These are phyloP conservation scores for Aphodius sticticus DNA, from an alignment of 2,888 invertebrate genomes.

Conservation along the genomic window DNA sequence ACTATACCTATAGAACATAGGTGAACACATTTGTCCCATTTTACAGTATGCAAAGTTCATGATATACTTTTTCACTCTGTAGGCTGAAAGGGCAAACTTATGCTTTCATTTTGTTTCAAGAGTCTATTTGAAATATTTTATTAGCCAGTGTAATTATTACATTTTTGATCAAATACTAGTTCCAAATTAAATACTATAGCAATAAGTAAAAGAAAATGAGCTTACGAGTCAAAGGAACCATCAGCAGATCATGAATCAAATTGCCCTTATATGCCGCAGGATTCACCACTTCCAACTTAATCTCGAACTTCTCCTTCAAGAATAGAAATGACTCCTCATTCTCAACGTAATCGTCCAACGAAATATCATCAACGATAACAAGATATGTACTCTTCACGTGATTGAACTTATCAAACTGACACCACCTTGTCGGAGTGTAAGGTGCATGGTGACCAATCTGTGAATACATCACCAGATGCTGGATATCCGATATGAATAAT, in stretches of 20 bases:
- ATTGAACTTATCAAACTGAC: conserved; percentile 74
- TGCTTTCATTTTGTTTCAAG: too few relatives aligned
- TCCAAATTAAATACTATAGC: not conserved
- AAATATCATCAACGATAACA: conserved; percentile 80
- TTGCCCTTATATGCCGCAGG: conserved; percentile 76
- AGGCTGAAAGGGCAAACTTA: too few relatives aligned
- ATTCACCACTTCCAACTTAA: conserved; percentile 77
- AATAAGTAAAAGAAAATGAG: not conserved
- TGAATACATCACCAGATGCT: conserved; percentile 81
- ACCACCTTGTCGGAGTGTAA: conserved; percentile 80
- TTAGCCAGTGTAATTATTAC: conserved; percentile 68
- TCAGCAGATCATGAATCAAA: conserved; percentile 79
- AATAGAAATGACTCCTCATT: conserved; percentile 69
- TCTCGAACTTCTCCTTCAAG: conserved; percentile 67
- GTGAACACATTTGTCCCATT: too few relatives aligned
- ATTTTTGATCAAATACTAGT: conserved; percentile 63
- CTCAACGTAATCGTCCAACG: conserved; percentile 74
- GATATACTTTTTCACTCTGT: too few relatives aligned
- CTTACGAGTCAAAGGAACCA: conserved; percentile 77
- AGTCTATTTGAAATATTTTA: conserved; percentile 72
- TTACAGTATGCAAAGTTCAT: too few relatives aligned
- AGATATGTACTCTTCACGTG: conserved; percentile 74
- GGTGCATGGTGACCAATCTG: conserved; percentile 77
- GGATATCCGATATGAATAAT: conserved; percentile 82
- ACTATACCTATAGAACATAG: too few relatives aligned